phyloP scores from a whole-genome alignment of 2,797 vertebrate genomes.

The Iguana delicatissima region DNA sequence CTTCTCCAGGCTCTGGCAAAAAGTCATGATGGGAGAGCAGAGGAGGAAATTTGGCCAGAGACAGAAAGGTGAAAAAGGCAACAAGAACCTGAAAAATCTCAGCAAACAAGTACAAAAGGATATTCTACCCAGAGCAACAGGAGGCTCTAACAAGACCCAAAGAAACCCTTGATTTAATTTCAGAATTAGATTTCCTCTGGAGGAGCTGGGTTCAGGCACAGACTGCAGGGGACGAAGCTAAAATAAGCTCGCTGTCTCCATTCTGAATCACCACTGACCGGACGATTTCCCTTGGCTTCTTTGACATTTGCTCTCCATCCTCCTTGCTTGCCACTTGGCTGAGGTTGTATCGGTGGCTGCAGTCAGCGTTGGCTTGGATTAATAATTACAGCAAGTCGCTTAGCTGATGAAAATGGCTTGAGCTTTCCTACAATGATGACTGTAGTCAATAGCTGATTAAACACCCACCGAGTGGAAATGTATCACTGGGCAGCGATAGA shows the following conservation, averaged over 20 bases:
- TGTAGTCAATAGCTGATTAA: background rate
- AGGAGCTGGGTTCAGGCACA: conserved; percentile 3
- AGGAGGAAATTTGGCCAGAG: background rate
- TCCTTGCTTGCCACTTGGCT: conserved; percentile 32
- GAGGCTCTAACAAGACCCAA: background rate
- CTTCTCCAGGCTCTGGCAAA: background rate
- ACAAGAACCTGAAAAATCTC: background rate
- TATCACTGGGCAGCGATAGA: no score
- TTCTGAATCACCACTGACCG: conserved; percentile 52
- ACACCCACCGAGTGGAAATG: background rate
- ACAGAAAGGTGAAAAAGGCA: background rate
- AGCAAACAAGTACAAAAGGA: background rate
- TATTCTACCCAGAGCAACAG: background rate
- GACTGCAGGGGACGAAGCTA: background rate
- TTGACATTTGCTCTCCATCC: conserved; percentile 16
- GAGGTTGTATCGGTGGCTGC: conserved; percentile 45
- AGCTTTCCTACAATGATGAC: background rate
- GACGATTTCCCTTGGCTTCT: conserved; percentile 51
- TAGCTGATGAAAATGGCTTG: background rate
- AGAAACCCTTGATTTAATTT: conserved; percentile 6
- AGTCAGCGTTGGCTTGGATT: conserved; percentile 41
- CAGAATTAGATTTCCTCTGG: background rate
- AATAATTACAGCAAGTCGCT: background rate
- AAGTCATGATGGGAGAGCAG: background rate
- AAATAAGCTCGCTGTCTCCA: conserved; percentile 43